Evolutionary conservation across 2,797 vertebrate genomes (phyloP), one percentile per base, ranked within the genome.

Genomic region (Myoxocephalus aenaeus): DNA sequence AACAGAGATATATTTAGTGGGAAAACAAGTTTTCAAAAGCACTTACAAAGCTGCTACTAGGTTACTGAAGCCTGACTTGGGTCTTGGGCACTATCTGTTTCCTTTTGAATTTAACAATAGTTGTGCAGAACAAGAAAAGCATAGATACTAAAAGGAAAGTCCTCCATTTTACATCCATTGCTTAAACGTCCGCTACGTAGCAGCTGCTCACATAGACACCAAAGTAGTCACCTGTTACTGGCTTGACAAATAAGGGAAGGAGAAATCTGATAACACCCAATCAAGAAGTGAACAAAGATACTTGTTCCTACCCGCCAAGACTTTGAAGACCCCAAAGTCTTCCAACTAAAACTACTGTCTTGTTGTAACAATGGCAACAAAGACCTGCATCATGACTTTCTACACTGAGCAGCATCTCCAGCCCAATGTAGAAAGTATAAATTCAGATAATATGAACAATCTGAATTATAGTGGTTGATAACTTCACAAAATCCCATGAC

Each of bases 401-500:
- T 6, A 29, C 53, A 36, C 25, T 0, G 1, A 70, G 51, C 38
- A 57, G 25, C 38, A 63, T 61, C 51, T 56, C 17, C 20, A 7
- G 7, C 6, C 81, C 50, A 38, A 11, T 58, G 48, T 65, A 3
- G 14, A 68, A 65, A 66, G 50, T 68, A 75, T 62, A 12, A 48
- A 81, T 70, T 61, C 40, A 48, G 32, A 66, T 42, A 56, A 62
- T 81, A 70, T 46, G 34, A 32, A 61, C 46, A 20, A 40, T 70
- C 25, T 65, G 32, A 85, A 61, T 65, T 56, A 63, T 36, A 46
- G 51, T 20, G 50, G 48, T 44, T 25, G 6, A 81, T 84, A 73
- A 79, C 66, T 42, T 69, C 3, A 61, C 1, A 58, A 50, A 63
- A 75, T 77, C 67, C 32, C 44, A 17, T 61, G 82, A 59, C 78